Evolutionary conservation across 2,113 vertebrate species (phyloP), one percentile per base, ranked within the genome.

Genomic region (Narcine bancroftii): DNA sequence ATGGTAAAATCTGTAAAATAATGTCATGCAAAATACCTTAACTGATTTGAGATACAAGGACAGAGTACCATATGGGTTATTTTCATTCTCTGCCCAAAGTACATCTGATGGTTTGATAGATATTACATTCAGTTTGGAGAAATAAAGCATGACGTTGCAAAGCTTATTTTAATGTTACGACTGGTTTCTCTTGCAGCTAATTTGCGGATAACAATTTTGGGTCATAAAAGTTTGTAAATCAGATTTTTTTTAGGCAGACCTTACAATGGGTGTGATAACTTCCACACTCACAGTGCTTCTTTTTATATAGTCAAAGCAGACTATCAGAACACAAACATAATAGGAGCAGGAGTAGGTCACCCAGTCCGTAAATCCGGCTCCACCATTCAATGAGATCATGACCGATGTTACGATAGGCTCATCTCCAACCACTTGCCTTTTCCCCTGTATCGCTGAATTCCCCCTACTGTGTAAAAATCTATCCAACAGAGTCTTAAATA

Each of bases 121-220:
- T 5, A 36, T 36, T 60, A 87, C 56, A 87, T 17, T 60, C 17
- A 87, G 6, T 79, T 60, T 87, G 53, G 36, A 56, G 81, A 87
- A 19, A 87, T 87, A 87, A 63, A 87, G 60, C 53, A 63, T 60
- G 1, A 7, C 53, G 60, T 63, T 87, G 81, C 50, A 87, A 87
- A 87, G 53, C 53, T 60, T n/a, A 60, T 87, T 87, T 87, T 60
- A 60, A 39, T 87, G 56, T 63, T 60, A 87, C 53, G 36, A 36
- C 81, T 87, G 81, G 81, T 63, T 87, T 60, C 81, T 36, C 33
- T 39, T 5, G 53, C 13, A 60, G 53, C 81, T 56, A 60, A 87
- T 63, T 87, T 87, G 53, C n/a, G 60, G 53, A 87, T n/a, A 60
- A 87, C n/a, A 87, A 60, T 87, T 87, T 87, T 60, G 6, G 33